Base-by-base conservation (phyloP, 2,797 vertebrate genomes). In the Otolemur crassicaudatus region DNA sequence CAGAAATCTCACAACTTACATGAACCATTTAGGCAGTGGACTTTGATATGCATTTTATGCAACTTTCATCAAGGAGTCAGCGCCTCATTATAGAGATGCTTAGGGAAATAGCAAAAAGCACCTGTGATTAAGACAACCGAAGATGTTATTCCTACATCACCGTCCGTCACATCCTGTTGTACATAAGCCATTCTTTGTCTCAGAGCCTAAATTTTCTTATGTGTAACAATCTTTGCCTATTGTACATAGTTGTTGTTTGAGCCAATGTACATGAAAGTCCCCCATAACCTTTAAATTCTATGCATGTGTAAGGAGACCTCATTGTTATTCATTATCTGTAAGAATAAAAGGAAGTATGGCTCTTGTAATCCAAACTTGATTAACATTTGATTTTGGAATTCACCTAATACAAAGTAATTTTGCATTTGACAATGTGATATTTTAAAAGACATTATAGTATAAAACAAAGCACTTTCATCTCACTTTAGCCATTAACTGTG, bases 311-410 rank as follows among this genome's bases (percentile, higher is more conserved):
- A 63, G 2, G 20, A 83, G 31, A 46, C 27, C 2, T 91, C 7
- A 80, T 70, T 34, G 37, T 77, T 29, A 70, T 61, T 81, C n/a
- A 37, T 69, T 58, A 82, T 84, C 25, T 79, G 11, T 8, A 84
- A 88, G 58, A 53, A 82, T 43, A 76, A 34, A 61, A 87, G 17
- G 43, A 91, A 70, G 69, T 61, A 61, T n/a, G 7, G 46, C 75
- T 86, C 27, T 58, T 75, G 10, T 84, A 85, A 93, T 67, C 84
- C 87, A 81, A 77, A 65, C 12, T 70, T 31, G 27, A 67, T 89
- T 73, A 93, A 65, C 29, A 25, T 70, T 43, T 40, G n/a, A 79
- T 80, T 86, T 95, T 93, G 81, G 34, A 75, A 67, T 81, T 81
- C 69, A 80, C 10, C 27, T 69, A 12, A 61, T 31, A 43, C 31